Evolutionary conservation across 2,888 invertebrate genomes (phyloP).

Genomic region (Yponomeuta cagnagella): DNA sequence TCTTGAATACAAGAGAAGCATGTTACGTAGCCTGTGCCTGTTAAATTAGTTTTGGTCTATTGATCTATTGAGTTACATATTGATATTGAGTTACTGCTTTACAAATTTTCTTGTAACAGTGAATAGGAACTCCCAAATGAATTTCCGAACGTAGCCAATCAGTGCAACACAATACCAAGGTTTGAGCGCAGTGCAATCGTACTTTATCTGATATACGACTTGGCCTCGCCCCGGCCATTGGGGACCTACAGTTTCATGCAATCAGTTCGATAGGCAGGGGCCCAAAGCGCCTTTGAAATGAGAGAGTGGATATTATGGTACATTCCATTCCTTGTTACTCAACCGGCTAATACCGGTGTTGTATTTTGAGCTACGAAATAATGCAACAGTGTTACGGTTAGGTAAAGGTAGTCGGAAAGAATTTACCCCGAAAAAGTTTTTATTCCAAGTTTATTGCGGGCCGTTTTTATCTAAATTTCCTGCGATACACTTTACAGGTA

Average conservation of each 20-base stretch:
- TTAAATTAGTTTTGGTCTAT: too few species aligned
- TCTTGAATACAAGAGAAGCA: too few species aligned
- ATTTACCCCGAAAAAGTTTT: too few species aligned
- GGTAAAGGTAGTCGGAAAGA: too few species aligned
- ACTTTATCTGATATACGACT: not conserved
- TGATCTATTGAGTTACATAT: too few species aligned
- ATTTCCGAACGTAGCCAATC: not conserved
- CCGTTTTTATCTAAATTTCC: too few species aligned
- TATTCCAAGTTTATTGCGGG: too few species aligned
- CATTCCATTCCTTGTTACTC: not conserved
- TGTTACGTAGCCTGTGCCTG: too few species aligned
- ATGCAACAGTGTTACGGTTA: too few species aligned
- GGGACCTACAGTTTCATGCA: not conserved
- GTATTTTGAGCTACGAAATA: not conserved
- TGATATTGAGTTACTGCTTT: too few species aligned
- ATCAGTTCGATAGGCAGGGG: not conserved
- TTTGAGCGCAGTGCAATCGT: not conserved
- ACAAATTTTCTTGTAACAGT: too few species aligned
- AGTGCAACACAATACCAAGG: slow-evolving; percentile 2
- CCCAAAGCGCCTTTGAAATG: not conserved
- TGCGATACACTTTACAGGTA: too few species aligned
- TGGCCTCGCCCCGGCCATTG: not conserved
- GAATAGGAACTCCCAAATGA: not conserved
- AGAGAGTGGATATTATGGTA: not conserved
- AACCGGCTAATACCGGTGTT: not conserved